Evolutionary conservation across 1,140 invertebrate genomes (phyloP).

Genomic region (Andrena cerasifolii): DNA sequence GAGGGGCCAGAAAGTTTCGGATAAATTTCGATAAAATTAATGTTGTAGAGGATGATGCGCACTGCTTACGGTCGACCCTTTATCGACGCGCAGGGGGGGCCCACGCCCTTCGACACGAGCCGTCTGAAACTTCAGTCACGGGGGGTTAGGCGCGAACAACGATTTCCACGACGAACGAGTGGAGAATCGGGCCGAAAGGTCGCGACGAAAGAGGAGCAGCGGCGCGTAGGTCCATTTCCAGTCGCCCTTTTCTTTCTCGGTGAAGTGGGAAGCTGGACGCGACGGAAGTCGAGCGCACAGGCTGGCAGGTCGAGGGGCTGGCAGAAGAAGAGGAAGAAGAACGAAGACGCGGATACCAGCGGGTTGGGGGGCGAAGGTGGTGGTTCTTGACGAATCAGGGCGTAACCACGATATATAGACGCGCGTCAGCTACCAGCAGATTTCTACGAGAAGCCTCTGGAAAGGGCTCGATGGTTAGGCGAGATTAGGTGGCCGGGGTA

Average conservation of each 20-base stretch:
- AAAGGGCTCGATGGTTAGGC: constrained; percentile 42
- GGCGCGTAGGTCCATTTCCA: too few species aligned
- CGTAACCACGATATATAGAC: constrained; percentile 54
- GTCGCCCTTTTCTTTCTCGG: too few species aligned
- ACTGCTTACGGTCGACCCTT: not conserved
- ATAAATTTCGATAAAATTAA: constrained; percentile 31
- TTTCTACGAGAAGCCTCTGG: constrained; percentile 22
- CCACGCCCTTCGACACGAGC: not conserved
- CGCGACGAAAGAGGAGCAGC: not conserved
- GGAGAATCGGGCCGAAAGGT: not conserved
- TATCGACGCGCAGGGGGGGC: not conserved
- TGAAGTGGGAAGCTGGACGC: constrained; percentile 14
- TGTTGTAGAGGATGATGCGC: not conserved
- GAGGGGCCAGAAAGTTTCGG: not conserved
- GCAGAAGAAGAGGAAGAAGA: not conserved
- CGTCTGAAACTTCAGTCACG: not conserved
- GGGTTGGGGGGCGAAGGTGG: too few species aligned
- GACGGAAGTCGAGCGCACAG: constrained; percentile 19
- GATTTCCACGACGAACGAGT: not conserved
- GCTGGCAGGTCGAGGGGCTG: not conserved
- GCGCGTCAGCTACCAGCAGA: constrained; percentile 4
- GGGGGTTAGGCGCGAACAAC: not conserved
- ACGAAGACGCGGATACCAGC: not conserved
- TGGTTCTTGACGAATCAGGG: constrained; percentile 61
- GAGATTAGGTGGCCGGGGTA: constrained; percentile 45